Percentiles rank a stretch among this genome's conserved stretches.
These are phyloP conservation scores for Dunckerocampus dactyliophorus DNA, from an alignment of 2,113 vertebrate genomes.

Conservation along the genomic window DNA sequence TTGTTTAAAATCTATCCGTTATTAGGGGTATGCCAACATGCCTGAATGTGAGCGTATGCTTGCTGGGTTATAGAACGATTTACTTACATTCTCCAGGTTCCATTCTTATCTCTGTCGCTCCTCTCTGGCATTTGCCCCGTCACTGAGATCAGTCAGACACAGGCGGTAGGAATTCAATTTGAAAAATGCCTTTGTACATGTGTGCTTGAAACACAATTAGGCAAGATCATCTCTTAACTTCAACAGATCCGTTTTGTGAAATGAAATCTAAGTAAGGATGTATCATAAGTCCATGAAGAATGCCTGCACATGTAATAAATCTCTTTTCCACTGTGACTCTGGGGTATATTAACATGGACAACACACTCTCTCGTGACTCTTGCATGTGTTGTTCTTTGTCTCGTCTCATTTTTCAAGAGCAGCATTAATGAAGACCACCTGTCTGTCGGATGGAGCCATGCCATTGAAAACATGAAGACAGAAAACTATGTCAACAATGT, in stretches of 20 bases:
- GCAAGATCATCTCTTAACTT: conserved; percentile 8
- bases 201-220: conserved; percentile 19
- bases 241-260: conserved; percentile 10
- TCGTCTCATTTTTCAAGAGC: conserved; percentile 20
- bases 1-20: background rate
- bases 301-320: conserved; percentile 13
- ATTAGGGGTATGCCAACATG: background rate
- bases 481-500: conserved; percentile 40
- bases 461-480: conserved; percentile 31
- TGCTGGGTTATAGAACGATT: conserved; percentile 32
- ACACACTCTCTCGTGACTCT: conserved; percentile 1
- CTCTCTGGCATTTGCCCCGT: conserved; percentile 50
- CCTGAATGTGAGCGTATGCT: conserved; percentile 8
- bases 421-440: conserved; percentile 47
- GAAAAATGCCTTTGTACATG: background rate
- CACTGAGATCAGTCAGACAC: conserved; percentile 36
- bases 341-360: background rate
- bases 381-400: conserved; percentile 26
- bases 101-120: conserved; percentile 57
- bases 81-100: conserved; percentile 55
- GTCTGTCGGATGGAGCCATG: conserved; percentile 24
- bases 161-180: conserved; percentile 39
- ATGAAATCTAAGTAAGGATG: background rate
- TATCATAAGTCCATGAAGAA: background rate
- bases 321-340: conserved; percentile 10